Conservation (phyloP, 1,140 invertebrate species). For the Musca domestica region DNA sequence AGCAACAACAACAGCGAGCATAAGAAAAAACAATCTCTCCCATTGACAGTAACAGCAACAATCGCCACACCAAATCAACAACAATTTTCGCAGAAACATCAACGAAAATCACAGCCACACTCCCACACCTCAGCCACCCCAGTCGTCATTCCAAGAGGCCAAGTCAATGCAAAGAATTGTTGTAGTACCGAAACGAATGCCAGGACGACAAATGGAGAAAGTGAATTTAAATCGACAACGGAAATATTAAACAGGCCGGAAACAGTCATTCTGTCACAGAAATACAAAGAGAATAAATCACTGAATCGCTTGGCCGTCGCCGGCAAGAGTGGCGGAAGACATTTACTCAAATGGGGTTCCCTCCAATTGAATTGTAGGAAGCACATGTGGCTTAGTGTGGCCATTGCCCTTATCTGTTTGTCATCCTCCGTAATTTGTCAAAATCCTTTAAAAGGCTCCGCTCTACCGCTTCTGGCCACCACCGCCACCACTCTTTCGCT, state of each 20-base stretch:
- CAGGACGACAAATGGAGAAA: too few relatives aligned
- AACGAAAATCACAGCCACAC: constrained; percentile 24
- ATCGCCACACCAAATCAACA: constrained; percentile 1
- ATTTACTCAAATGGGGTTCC: not conserved
- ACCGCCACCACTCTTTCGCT: not conserved
- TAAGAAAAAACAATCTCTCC: not conserved
- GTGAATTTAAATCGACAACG: not conserved
- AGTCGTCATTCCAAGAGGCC: too few relatives aligned
- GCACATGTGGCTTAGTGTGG: not conserved
- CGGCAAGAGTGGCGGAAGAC: not conserved
- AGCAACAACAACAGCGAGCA: constrained; percentile 4
- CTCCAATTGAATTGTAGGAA: not conserved
- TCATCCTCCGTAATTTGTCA: too few relatives aligned
- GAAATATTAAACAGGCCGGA: not conserved
- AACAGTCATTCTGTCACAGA: not conserved
- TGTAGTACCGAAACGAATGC: too few relatives aligned
- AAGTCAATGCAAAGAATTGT: too few relatives aligned
- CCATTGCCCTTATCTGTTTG: too few relatives aligned
- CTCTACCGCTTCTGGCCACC: not conserved
- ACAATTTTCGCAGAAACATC: not conserved
- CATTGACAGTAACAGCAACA: not conserved
- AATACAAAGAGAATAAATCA: not conserved
- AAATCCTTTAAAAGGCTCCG: not conserved
- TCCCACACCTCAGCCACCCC: not conserved
- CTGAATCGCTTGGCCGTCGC: too few relatives aligned